A percentile compares a stretch with the other conserved stretches of the same genome.
These are phyloP conservation scores for Prorops nasuta DNA, from an alignment of 1,140 invertebrate species.

Conservation along the genomic window DNA sequence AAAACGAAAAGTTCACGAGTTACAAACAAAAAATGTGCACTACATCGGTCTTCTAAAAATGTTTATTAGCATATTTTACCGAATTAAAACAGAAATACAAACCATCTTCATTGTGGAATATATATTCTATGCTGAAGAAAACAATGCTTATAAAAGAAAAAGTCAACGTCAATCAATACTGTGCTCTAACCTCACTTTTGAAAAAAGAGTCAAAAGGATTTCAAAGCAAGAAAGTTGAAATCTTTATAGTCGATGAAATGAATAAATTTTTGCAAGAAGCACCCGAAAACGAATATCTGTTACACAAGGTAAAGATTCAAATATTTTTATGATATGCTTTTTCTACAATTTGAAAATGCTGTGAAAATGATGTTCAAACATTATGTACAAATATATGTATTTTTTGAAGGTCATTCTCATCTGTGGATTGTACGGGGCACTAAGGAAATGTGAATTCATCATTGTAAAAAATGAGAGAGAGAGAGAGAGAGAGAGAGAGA, in stretches of 20 bases:
- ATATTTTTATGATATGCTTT: no score
- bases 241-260: constrained; percentile 3
- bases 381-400: no score
- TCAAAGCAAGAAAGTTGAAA: constrained; percentile 4
- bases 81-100: background rate
- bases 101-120: constrained; percentile 2
- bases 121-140: background rate
- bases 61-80: constrained; percentile 8
- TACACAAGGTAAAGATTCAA: constrained; percentile 8
- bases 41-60: background rate
- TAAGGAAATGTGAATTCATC: background rate
- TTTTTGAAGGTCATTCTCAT: background rate
- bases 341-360: no score
- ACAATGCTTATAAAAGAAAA: background rate
- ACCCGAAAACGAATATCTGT: constrained; percentile 2
- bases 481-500: no score
- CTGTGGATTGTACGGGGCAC: background rate
- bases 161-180: constrained; percentile 3
- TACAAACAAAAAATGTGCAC: background rate
- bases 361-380: no score
- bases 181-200: constrained; percentile 9
- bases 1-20: background rate
- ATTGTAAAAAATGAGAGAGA: no score
- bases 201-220: constrained; percentile 11
- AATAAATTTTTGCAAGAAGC: constrained; percentile 7